A percentile compares a stretch with the other conserved stretches of the same genome.
These are phyloP conservation scores for Drosophila meridionalis DNA, from an alignment of 2,888 invertebrate species.

Conservation along the genomic window DNA sequence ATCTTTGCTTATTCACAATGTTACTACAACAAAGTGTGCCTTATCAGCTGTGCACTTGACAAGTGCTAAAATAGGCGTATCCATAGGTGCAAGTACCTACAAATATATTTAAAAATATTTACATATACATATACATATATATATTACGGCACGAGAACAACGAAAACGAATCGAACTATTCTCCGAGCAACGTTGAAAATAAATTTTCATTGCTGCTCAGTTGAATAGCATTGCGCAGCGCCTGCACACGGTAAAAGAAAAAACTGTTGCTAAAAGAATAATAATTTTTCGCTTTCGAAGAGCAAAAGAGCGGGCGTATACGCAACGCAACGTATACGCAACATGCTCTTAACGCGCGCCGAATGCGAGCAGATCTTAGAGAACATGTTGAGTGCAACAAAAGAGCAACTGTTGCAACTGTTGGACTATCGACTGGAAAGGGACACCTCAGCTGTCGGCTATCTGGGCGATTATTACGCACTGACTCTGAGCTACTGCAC, in stretches of 20 bases:
- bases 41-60: background rate
- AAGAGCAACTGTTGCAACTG: slow-evolving; percentile 28
- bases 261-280: slow-evolving; percentile 20
- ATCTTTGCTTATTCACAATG: background rate
- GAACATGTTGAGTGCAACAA: slow-evolving; percentile 28
- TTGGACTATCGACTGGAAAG: slow-evolving; percentile 47
- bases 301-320: slow-evolving; percentile 30
- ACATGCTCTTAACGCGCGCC: slow-evolving; percentile 57
- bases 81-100: slow-evolving; percentile 4
- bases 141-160: slow-evolving; percentile 33
- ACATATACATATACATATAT: slow-evolving; percentile 9
- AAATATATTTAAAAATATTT: background rate
- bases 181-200: slow-evolving; percentile 24
- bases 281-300: background rate
- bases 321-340: slow-evolving; percentile 51
- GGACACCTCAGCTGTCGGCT: slow-evolving; percentile 66
- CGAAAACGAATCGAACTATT: slow-evolving; percentile 24
- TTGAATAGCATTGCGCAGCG: slow-evolving; percentile 47
- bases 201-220: slow-evolving; percentile 48
- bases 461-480: slow-evolving; percentile 80
- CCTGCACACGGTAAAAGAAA: slow-evolving; percentile 37
- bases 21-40: background rate
- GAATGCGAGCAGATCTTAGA: slow-evolving; percentile 70
- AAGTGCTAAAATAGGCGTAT: slow-evolving; percentile 2
- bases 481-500: slow-evolving; percentile 53